Evolutionary conservation across 2,113 vertebrate species (phyloP).

Genomic region (Poeciliopsis prolifica): DNA sequence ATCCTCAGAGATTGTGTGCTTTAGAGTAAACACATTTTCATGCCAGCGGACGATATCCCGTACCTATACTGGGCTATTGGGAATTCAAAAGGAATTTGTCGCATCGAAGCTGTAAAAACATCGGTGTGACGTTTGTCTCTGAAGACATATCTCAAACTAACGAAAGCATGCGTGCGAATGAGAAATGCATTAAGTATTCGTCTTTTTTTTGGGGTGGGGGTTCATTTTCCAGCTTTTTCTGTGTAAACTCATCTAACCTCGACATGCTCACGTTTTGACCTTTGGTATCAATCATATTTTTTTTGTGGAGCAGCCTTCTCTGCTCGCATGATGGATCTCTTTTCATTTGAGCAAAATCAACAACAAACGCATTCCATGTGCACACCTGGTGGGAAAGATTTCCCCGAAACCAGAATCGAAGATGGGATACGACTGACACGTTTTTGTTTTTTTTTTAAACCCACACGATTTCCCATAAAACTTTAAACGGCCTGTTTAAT

Average conservation of each 20-base stretch:
- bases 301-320: conserved; percentile 9
- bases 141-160: conserved; percentile 5
- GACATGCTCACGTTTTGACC: conserved; percentile 32
- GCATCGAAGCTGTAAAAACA: conserved; percentile 23
- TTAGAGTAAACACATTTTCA: conserved; percentile 50
- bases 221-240: conserved; percentile 14
- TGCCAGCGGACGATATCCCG: conserved; percentile 44
- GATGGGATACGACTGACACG: neutral
- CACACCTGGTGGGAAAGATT: conserved; percentile 27
- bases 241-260: conserved; percentile 32
- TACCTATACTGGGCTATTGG: conserved; percentile 17
- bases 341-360: conserved; percentile 23
- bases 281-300: conserved; percentile 38
- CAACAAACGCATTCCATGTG: conserved; percentile 30
- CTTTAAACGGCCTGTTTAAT: conserved; percentile 3
- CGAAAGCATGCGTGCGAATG: conserved; percentile 39
- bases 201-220: conserved; percentile 2
- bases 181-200: conserved; percentile 29
- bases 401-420: neutral
- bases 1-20: conserved; percentile 28
- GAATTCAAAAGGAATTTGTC: conserved; percentile 32
- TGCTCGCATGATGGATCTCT: conserved; percentile 27
- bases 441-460: neutral
- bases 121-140: neutral
- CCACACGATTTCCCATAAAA: neutral